phyloP scores from a whole-genome alignment of 2,888 invertebrate species.

The Athetis lepigone region DNA sequence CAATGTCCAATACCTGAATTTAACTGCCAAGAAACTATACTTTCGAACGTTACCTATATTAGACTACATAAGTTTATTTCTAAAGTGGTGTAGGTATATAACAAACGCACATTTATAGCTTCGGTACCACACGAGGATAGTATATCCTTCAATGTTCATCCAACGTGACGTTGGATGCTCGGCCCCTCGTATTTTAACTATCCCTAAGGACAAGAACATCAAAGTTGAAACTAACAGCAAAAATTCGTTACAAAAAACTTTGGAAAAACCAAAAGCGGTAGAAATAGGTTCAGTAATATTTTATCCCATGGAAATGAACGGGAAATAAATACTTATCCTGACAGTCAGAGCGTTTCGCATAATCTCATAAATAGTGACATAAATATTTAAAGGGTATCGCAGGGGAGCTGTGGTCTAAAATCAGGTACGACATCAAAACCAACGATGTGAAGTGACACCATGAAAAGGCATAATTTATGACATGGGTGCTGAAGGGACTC shows the following conservation, averaged over 20 bases:
- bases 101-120: conserved; percentile 59
- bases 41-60: conserved; percentile 15
- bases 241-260: conserved; percentile 60
- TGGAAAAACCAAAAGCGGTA: conserved; percentile 38
- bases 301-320: conserved; percentile 31
- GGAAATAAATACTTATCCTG: conserved; percentile 7
- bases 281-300: conserved; percentile 26
- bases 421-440: conserved; percentile 36
- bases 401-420: conserved; percentile 11
- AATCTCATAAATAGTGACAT: conserved; percentile 26
- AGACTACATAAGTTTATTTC: conserved; percentile 43
- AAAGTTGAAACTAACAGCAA: conserved; percentile 62
- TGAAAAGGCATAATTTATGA: conserved; percentile 38
- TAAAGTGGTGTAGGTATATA: conserved; percentile 45
- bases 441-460: conserved; percentile 17
- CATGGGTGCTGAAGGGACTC: neutral
- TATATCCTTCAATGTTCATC: conserved; percentile 65
- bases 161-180: conserved; percentile 57
- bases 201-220: conserved; percentile 65
- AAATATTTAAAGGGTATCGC: conserved; percentile 28
- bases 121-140: conserved; percentile 54
- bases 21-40: conserved; percentile 10
- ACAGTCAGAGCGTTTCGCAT: conserved; percentile 12
- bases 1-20: conserved; percentile 6
- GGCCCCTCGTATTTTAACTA: conserved; percentile 65